A percentile compares a stretch with the other conserved stretches of the same genome.
Evolutionary conservation across 2,888 invertebrate species (phyloP).

Genomic region (Brachylomia viminalis): DNA sequence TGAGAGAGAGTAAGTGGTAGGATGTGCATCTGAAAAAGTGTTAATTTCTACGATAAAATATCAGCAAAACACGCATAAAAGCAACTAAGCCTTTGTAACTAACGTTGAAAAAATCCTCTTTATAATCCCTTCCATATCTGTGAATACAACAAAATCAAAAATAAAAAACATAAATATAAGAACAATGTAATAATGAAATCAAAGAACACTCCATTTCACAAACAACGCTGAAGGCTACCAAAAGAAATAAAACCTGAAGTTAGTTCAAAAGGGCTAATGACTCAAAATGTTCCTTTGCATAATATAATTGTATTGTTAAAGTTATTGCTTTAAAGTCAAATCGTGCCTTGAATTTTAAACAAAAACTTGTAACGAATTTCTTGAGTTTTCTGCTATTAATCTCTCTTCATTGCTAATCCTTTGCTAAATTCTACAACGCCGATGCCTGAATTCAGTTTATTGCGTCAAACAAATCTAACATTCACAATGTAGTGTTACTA

Average conservation of each 20-base stretch:
- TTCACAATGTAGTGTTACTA: not conserved
- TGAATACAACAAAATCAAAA: no score
- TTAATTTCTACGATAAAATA: no score
- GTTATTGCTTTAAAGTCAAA: slow-evolving; percentile 21
- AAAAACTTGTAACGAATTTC: not conserved
- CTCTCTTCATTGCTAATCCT: not conserved
- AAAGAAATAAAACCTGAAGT: slow-evolving; percentile 23
- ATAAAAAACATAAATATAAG: not conserved
- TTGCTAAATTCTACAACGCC: not conserved
- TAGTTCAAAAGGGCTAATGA: slow-evolving; percentile 28
- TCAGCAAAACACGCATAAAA: no score
- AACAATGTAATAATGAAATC: not conserved
- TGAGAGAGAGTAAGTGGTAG: no score
- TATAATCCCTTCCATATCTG: no score
- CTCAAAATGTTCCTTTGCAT: slow-evolving; percentile 22
- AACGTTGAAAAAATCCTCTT: no score
- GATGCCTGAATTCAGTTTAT: not conserved
- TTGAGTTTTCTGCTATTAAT: no score
- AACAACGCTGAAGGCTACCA: not conserved
- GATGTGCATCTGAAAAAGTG: no score
- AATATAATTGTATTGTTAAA: slow-evolving; percentile 33
- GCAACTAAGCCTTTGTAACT: no score
- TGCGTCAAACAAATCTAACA: not conserved
- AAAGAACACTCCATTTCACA: not conserved
- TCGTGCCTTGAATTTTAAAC: not conserved